Conservation (phyloP, 2,888 invertebrate species). For the Augiades crinisus region DNA sequence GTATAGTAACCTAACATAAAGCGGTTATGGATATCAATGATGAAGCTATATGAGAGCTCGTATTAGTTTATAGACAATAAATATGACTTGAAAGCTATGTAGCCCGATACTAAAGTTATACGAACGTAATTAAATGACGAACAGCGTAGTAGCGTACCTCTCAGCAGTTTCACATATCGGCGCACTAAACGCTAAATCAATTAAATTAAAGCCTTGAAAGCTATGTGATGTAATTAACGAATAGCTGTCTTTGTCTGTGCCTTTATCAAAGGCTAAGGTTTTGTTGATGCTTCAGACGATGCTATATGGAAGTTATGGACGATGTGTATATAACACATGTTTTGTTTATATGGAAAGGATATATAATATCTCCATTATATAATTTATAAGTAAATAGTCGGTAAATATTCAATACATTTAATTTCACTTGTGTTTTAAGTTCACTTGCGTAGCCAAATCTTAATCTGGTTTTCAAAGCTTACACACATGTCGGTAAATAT, state of each 20-base stretch:
- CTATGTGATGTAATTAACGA: slow-evolving; percentile 25
- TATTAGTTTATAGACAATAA: neutral
- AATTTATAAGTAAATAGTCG: too few relatives aligned
- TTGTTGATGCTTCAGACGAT: slow-evolving; percentile 13
- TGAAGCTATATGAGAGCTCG: neutral
- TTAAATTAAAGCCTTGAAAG: slow-evolving; percentile 27
- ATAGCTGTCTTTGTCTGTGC: slow-evolving; percentile 13
- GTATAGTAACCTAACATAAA: too few relatives aligned
- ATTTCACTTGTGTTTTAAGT: too few relatives aligned
- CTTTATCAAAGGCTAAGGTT: slow-evolving; percentile 1
- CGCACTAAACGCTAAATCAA: slow-evolving; percentile 24
- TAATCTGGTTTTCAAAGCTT: too few relatives aligned
- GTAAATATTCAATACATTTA: too few relatives aligned
- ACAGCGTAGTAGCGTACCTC: slow-evolving; percentile 23
- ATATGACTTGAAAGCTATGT: neutral
- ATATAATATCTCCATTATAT: too few relatives aligned
- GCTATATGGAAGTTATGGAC: too few relatives aligned
- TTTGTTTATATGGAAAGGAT: too few relatives aligned
- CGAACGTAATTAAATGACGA: slow-evolving; percentile 3
- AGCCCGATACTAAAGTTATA: neutral
- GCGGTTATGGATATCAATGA: too few relatives aligned
- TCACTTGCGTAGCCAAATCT: too few relatives aligned
- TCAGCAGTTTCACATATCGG: slow-evolving; percentile 20
- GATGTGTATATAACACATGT: too few relatives aligned
- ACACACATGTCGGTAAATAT: too few relatives aligned